Base-by-base conservation (phyloP, 2,113 vertebrate species). In the Chamaetylas fuelleborni region DNA sequence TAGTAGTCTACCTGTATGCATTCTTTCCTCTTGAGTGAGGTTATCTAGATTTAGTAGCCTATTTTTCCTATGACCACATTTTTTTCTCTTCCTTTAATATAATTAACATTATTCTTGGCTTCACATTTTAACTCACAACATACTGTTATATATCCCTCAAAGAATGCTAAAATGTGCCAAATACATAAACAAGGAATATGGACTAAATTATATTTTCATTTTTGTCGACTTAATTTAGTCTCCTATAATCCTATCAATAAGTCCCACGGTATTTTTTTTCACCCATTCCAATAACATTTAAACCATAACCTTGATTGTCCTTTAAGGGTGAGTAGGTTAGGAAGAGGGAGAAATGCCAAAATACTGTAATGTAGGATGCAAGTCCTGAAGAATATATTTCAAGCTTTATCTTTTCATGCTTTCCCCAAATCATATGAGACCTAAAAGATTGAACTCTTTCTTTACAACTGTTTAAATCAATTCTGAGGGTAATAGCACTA, bases 121-220 rank as follows among this genome's bases (percentile, higher is more conserved):
- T 90, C 64, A 31, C 12, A 80, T 96, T 93, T 95, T 56, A 92
- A 72, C 60, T 95, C 65, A 78, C 73, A 95, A 79, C 69, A 28
- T 91, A 47, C 78, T 88, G 54, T 85, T 82, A 40, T 92, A 94
- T 84, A 93, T 91, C 72, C 84, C 76, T 89, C 73, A 71, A 94
- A 95, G 82, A 96, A 90, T 94, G 92, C 64, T 90, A 86, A 82
- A 96, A 92, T 2, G n/a, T 96, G 94, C 92, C 95, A 96, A 96
- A 92, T 73, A 64, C 47, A 92, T 90, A 92, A 96, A 88, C 42
- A 77, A 80, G 50, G n/a, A 93, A 78, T 93, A 96, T 95, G 85
- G 92, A 92, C 47, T 79, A 95, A 93, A 96, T 96, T 96, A 97
- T 89, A 87, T 92, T 97, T 97, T 96, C 60, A 94, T 96, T 94